Evolutionary conservation across 2,888 invertebrate species (phyloP).

Genomic region (Myathropa florea): DNA sequence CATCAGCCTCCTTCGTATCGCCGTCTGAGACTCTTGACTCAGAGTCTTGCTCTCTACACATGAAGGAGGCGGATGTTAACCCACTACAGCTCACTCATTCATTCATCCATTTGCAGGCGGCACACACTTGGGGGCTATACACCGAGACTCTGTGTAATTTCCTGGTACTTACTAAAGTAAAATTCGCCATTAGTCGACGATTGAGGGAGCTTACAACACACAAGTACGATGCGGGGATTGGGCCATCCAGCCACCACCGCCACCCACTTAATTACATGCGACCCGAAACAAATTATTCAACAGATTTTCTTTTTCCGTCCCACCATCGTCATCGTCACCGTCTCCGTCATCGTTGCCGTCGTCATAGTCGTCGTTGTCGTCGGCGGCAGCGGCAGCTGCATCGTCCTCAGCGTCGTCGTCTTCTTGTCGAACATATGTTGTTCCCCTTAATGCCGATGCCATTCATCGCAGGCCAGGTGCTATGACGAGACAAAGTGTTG

Average conservation of each 20-base stretch:
- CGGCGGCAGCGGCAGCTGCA: not conserved
- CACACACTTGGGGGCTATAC: not conserved
- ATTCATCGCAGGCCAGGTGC: not conserved
- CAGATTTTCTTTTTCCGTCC: constrained; percentile 50
- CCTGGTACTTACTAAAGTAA: constrained; percentile 57
- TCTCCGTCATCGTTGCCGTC: not conserved
- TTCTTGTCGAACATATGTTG: constrained; percentile 65
- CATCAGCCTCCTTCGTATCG: not conserved
- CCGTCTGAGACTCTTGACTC: no score
- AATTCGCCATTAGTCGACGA: constrained; percentile 59
- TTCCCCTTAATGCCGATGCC: constrained; percentile 16
- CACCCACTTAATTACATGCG: constrained; percentile 70
- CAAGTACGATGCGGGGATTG: constrained; percentile 4
- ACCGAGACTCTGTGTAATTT: constrained; percentile 35
- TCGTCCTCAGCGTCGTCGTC: constrained; percentile 18
- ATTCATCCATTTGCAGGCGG: constrained; percentile 48
- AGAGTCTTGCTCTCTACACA: not conserved
- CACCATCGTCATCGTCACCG: constrained; percentile 8
- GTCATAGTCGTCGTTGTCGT: not conserved
- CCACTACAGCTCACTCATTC: constrained; percentile 61
- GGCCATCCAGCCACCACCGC: constrained; percentile 29
- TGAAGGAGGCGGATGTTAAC: constrained; percentile 43
- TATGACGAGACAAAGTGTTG: constrained; percentile 26
- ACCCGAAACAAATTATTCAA: constrained; percentile 70
- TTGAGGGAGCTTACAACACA: constrained; percentile 15